A percentile compares a stretch with the other conserved stretches of the same genome.
These are phyloP conservation scores for Burhinus oedicnemus DNA, from an alignment of 2,113 vertebrate genomes.

Conservation along the genomic window DNA sequence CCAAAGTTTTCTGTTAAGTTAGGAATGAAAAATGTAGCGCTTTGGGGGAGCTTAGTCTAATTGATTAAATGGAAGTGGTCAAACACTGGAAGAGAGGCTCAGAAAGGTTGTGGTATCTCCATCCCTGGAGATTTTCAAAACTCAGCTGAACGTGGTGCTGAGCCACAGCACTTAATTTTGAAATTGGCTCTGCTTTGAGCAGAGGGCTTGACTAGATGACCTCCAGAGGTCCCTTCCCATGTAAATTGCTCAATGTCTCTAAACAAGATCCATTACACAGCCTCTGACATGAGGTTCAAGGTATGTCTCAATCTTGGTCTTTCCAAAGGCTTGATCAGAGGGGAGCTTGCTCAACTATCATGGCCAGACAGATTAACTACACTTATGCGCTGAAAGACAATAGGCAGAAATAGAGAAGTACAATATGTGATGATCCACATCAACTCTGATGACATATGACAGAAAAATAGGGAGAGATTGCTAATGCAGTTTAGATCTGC, in stretches of 20 bases:
- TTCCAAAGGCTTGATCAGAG: neutral
- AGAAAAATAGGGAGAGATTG: neutral
- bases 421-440: neutral
- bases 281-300: fast-evolving
- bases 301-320: neutral
- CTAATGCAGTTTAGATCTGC: neutral
- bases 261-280: neutral
- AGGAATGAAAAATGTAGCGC: neutral
- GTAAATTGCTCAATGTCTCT: neutral
- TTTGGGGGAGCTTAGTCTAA: neutral
- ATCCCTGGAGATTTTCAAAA: neutral
- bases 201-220: neutral
- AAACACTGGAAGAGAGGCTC: neutral
- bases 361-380: neutral
- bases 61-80: neutral
- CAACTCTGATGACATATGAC: neutral
- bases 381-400: neutral
- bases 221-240: neutral
- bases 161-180: neutral
- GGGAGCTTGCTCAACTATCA: neutral
- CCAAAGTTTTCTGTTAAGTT: neutral
- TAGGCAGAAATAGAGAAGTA: neutral
- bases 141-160: neutral
- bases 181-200: neutral
- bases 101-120: neutral